Evolutionary conservation across 1,140 invertebrate species (phyloP).

Genomic region (Argopecten irradians): DNA sequence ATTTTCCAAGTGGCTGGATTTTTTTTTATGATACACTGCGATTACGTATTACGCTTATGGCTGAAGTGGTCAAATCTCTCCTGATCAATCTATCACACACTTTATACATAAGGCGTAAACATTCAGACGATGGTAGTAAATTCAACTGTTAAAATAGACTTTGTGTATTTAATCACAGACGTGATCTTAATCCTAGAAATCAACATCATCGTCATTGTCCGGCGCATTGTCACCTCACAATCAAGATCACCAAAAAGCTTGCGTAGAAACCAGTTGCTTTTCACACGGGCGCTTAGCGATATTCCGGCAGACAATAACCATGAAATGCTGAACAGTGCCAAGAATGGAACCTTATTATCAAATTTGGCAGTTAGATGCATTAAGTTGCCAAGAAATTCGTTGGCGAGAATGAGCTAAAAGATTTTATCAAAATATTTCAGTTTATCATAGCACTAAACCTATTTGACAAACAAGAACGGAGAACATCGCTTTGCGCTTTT

Average conservation of each 20-base stretch:
- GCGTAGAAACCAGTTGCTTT: neutral
- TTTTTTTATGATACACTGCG: neutral
- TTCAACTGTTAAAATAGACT: neutral
- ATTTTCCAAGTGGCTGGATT: neutral
- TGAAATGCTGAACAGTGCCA: neutral
- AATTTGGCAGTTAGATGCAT: constrained; percentile 21
- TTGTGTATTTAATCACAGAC: neutral
- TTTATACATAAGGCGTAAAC: neutral
- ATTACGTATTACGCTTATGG: neutral
- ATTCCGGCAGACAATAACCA: constrained; percentile 20
- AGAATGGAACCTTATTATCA: constrained; percentile 16
- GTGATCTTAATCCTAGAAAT: neutral
- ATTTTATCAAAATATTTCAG: neutral
- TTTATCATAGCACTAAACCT: neutral
- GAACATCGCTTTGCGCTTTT: constrained; percentile 16
- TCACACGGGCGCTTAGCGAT: neutral
- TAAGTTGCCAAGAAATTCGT: constrained; percentile 10
- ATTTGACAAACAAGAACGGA: constrained; percentile 16
- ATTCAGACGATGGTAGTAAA: neutral
- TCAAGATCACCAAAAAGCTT: constrained; percentile 21
- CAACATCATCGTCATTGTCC: constrained; percentile 7
- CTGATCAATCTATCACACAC: neutral
- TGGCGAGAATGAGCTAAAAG: neutral
- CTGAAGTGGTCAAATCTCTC: neutral
- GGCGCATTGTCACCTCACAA: constrained; percentile 7